These are phyloP conservation scores for Hypolimnas misippus DNA, from an alignment of 2,888 invertebrate species.

Conservation along the genomic window DNA sequence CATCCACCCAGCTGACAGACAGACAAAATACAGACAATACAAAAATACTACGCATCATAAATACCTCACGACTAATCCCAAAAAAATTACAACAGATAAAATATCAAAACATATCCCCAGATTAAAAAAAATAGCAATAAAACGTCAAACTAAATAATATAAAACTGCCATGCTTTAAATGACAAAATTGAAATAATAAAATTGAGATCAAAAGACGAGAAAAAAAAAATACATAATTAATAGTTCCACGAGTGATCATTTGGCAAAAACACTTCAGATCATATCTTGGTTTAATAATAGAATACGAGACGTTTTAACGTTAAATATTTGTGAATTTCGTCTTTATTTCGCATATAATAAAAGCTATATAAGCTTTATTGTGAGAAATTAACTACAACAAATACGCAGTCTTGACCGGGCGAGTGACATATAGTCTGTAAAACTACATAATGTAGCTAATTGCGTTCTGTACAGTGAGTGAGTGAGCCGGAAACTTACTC, in stretches of 20 bases:
- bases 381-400: too few relatives aligned
- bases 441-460: too few relatives aligned
- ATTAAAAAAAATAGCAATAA: neutral
- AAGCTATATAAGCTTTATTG: neutral
- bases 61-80: too few relatives aligned
- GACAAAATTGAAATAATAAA: constrained; percentile 2
- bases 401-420: too few relatives aligned
- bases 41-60: too few relatives aligned
- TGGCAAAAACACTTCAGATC: constrained; percentile 36
- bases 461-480: too few relatives aligned
- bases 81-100: too few relatives aligned
- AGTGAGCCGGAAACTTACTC: too few relatives aligned
- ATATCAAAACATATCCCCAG: neutral
- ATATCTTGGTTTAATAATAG: constrained; percentile 34
- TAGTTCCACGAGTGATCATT: constrained; percentile 28
- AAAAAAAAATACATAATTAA: constrained; percentile 23
- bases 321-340: neutral
- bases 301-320: constrained; percentile 10
- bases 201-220: constrained; percentile 23
- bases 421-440: too few relatives aligned
- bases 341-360: neutral
- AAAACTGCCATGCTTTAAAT: neutral
- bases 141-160: neutral
- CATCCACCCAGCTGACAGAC: too few relatives aligned
- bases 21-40: too few relatives aligned